Conservation (phyloP, 2,888 invertebrate species). For the Pelosia muscerda region DNA sequence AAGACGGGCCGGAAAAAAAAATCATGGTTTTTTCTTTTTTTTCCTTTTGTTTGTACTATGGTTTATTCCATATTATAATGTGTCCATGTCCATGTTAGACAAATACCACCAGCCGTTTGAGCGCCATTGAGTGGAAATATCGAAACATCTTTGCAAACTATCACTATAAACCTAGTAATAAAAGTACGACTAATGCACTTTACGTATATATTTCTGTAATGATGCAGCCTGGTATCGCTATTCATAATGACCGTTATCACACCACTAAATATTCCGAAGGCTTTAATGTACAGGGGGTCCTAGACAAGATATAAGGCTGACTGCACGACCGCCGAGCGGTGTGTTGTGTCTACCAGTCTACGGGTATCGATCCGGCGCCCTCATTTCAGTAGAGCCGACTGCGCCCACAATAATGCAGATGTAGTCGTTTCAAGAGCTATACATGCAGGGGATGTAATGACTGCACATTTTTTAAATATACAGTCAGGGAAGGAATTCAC, state of each 20-base stretch:
- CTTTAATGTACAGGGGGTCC: constrained; percentile 27
- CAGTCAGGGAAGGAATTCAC: not conserved
- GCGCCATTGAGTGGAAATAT: constrained; percentile 16
- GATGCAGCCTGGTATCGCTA: constrained; percentile 27
- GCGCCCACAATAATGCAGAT: constrained; percentile 70
- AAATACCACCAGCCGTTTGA: constrained; percentile 10
- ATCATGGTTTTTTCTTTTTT: too few species aligned
- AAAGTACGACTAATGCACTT: too few species aligned
- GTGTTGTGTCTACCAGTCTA: constrained; percentile 84
- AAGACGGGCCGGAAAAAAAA: too few species aligned
- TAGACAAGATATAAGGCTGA: constrained; percentile 43
- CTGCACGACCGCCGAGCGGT: constrained; percentile 43
- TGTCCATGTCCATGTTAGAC: too few species aligned
- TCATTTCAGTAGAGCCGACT: constrained; percentile 78
- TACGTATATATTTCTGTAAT: constrained; percentile 32
- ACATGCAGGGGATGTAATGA: constrained; percentile 48
- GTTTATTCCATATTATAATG: too few species aligned
- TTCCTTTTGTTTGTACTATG: too few species aligned
- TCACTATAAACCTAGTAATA: constrained; percentile 17
- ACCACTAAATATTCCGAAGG: constrained; percentile 33
- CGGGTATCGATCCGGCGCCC: constrained; percentile 87
- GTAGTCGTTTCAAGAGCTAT: constrained; percentile 65
- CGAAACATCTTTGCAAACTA: constrained; percentile 11
- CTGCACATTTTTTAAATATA: constrained; percentile 36
- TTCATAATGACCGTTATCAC: constrained; percentile 38